Evolutionary conservation across 2,888 invertebrate genomes (phyloP).

Genomic region (Capitulum mitella): DNA sequence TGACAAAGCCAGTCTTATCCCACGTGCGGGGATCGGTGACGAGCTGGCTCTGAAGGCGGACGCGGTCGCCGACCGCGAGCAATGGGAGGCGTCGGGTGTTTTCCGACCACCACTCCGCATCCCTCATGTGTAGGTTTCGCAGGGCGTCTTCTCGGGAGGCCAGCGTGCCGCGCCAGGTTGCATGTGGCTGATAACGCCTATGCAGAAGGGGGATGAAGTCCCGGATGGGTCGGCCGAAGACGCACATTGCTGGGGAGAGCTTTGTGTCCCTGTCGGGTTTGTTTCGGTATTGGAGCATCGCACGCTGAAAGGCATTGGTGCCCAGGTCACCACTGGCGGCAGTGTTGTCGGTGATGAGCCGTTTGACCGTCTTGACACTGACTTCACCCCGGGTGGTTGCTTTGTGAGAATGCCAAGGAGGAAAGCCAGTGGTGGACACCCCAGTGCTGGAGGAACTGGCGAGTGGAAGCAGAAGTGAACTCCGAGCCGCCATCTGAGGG

Average conservation of each 20-base stretch:
- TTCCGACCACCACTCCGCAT: not conserved
- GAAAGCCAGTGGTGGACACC: conserved; percentile 27
- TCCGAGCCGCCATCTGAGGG: conserved; percentile 28
- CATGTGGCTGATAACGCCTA: conserved; percentile 26
- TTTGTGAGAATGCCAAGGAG: conserved; percentile 27
- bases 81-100: not conserved
- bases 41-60: not conserved
- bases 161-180: conserved; percentile 23
- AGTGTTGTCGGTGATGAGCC: conserved; percentile 28
- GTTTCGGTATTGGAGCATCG: conserved; percentile 30
- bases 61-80: not conserved
- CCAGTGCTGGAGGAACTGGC: conserved; percentile 22
- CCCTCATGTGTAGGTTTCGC: conserved; percentile 20
- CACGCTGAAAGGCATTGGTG: conserved; percentile 26
- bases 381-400: conserved; percentile 28
- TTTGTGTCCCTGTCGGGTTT: conserved; percentile 28
- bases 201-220: conserved; percentile 29
- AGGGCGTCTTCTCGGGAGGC: conserved; percentile 26
- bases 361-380: conserved; percentile 27
- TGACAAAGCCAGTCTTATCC: not conserved
- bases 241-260: conserved; percentile 27
- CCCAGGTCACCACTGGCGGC: conserved; percentile 25
- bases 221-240: conserved; percentile 29
- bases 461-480: conserved; percentile 26
- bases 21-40: not conserved